Evolutionary conservation across 1,140 invertebrate genomes (phyloP).

Genomic region (Sarcophaga peregrina): DNA sequence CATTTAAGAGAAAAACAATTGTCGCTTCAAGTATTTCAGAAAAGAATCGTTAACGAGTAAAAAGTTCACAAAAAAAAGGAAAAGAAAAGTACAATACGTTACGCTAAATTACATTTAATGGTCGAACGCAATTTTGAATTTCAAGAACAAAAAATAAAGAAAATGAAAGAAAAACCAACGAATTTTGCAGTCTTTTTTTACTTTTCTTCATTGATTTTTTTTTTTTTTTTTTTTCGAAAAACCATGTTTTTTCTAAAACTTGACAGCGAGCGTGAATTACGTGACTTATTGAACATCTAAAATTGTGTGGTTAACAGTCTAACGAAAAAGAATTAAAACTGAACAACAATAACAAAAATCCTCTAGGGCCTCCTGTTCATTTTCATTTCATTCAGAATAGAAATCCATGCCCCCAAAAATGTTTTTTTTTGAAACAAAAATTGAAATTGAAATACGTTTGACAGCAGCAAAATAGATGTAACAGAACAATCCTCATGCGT

Average conservation of each 20-base stretch:
- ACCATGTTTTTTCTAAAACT: neutral
- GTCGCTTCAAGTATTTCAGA: too few relatives aligned
- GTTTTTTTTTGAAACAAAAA: neutral
- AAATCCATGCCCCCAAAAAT: neutral
- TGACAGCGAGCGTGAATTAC: slow-evolving; percentile 37
- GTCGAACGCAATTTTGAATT: slow-evolving; percentile 9
- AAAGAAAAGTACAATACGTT: neutral
- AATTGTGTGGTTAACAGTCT: slow-evolving; percentile 3
- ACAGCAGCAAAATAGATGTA: neutral
- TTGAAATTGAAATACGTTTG: neutral
- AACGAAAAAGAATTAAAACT: neutral
- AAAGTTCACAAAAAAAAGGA: neutral
- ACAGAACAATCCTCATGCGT: neutral
- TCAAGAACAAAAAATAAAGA: neutral
- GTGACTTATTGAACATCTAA: slow-evolving; percentile 35
- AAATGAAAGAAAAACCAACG: neutral
- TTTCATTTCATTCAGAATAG: neutral
- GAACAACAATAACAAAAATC: neutral
- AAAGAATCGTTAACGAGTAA: too few relatives aligned
- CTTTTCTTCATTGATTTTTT: neutral
- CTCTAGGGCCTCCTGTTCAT: neutral
- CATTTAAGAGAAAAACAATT: too few relatives aligned
- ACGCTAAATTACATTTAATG: slow-evolving; percentile 14
- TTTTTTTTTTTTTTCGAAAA: neutral
- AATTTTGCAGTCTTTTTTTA: neutral